Conservation (phyloP, 2,113 vertebrate genomes). For the Tapirus terrestris region DNA sequence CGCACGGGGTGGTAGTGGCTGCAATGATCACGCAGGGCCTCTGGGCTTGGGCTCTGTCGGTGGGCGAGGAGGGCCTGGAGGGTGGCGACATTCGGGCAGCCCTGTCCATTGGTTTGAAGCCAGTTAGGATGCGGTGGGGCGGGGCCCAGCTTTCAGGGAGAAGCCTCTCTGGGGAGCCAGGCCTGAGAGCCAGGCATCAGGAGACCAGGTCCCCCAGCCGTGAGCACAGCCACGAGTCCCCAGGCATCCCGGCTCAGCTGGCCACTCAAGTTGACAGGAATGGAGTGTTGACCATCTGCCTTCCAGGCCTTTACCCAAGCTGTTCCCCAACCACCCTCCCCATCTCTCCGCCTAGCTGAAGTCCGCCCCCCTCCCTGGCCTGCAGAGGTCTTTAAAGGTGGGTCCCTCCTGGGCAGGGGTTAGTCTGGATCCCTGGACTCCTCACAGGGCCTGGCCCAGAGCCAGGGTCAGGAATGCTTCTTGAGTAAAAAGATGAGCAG, state of each 20-base stretch:
- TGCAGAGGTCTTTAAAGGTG: no score
- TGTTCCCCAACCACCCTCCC: background rate
- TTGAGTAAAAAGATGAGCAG: background rate
- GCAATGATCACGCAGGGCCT: rapidly evolving
- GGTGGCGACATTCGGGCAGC: no score
- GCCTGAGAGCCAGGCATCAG: background rate
- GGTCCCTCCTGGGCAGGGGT: background rate
- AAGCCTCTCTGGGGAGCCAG: background rate
- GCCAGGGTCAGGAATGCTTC: background rate
- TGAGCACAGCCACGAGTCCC: background rate
- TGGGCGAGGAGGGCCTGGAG: background rate
- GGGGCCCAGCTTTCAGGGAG: background rate
- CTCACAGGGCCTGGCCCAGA: background rate
- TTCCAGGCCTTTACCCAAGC: background rate
- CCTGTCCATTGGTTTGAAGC: background rate
- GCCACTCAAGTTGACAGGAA: background rate
- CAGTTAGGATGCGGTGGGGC: rapidly evolving
- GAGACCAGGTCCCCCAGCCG: background rate
- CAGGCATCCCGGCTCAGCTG: background rate
- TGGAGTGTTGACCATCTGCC: background rate
- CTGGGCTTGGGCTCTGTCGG: background rate
- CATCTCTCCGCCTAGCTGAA: background rate
- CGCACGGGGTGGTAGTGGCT: background rate
- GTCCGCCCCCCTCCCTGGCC: background rate
- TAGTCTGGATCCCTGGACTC: background rate